Percentiles rank a stretch among this genome's conserved stretches.
phyloP scores from a whole-genome alignment of 2,113 vertebrate genomes.

The Benitochromis conjunctus region DNA sequence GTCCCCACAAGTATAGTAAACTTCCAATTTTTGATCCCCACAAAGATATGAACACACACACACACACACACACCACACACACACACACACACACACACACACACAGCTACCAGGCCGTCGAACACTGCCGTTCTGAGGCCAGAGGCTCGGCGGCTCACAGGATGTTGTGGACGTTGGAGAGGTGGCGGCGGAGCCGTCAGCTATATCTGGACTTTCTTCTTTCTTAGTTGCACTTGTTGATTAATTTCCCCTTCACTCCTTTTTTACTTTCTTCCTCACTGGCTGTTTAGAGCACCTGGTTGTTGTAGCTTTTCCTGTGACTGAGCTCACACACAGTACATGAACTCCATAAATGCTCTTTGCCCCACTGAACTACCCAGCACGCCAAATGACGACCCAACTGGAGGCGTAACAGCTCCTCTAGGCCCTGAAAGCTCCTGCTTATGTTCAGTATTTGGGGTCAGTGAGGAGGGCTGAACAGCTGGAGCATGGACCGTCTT shows the following conservation, averaged over 20 bases:
- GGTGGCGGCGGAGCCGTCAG: background rate
- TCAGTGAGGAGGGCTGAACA: background rate
- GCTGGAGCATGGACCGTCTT: background rate
- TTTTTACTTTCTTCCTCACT: background rate
- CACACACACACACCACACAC: background rate
- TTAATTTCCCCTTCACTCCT: background rate
- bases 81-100: no score
- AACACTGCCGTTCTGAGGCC: background rate
- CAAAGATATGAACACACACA: background rate
- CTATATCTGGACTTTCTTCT: background rate
- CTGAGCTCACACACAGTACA: background rate
- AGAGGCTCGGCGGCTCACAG: background rate
- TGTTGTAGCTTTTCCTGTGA: background rate
- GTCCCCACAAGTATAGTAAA: no score
- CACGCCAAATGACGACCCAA: background rate
- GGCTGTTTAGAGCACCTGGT: background rate
- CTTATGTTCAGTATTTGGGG: background rate
- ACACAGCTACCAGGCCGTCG: background rate
- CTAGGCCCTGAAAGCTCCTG: background rate
- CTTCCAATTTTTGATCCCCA: background rate
- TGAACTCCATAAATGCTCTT: background rate
- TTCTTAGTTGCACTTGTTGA: background rate
- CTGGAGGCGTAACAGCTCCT: background rate
- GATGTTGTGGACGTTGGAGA: background rate
- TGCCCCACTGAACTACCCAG: background rate